Evolutionary conservation across 2,888 invertebrate species (phyloP).

Genomic region (Ormyrus nitidulus): DNA sequence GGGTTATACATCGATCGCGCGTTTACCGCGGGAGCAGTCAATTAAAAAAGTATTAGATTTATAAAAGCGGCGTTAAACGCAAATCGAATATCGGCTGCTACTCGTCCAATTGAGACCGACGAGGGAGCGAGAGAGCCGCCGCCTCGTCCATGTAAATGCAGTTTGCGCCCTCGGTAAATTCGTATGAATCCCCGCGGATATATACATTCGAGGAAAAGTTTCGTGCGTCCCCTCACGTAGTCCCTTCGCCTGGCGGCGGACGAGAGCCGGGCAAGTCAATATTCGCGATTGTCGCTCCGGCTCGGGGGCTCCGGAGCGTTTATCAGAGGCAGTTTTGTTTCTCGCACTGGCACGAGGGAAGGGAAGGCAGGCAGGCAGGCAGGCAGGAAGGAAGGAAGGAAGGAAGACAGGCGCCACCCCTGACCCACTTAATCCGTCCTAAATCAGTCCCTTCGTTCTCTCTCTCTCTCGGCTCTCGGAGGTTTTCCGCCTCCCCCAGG

Average conservation of each 20-base stretch:
- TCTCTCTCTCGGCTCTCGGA: background rate
- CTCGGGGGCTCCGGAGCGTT: conserved; percentile 19
- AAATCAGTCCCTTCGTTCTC: conserved; percentile 44
- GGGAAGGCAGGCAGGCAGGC: no score
- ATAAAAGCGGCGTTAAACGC: no score
- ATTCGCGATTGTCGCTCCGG: conserved; percentile 40
- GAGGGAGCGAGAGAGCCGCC: background rate
- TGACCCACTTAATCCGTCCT: conserved; percentile 54
- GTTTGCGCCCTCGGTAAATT: background rate
- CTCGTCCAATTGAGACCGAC: no score
- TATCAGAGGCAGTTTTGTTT: conserved; percentile 45
- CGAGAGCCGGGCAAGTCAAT: conserved; percentile 29
- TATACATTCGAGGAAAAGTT: no score
- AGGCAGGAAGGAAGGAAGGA: background rate
- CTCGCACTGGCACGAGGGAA: background rate
- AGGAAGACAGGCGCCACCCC: background rate
- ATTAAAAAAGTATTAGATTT: no score
- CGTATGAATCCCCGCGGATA: background rate
- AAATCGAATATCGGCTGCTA: no score
- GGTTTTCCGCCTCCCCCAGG: no score
- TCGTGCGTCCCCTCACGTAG: no score
- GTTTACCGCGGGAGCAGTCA: no score
- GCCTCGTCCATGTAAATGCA: conserved; percentile 18
- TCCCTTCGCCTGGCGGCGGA: no score
- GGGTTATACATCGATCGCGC: no score